Evolutionary conservation across 2,113 vertebrate genomes (phyloP).

Genomic region (Sander vitreus): DNA sequence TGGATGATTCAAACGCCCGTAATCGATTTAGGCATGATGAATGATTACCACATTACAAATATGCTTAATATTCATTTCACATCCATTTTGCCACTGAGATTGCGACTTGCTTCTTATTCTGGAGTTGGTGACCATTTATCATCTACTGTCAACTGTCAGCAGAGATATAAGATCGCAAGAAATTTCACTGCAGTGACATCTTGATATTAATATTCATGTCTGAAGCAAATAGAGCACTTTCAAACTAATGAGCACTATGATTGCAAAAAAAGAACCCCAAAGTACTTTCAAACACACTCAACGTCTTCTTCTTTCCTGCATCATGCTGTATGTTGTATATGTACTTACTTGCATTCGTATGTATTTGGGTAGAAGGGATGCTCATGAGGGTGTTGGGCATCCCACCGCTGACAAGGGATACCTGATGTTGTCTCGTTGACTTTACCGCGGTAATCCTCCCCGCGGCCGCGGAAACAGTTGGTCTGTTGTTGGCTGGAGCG

Average conservation of each 20-base stretch:
- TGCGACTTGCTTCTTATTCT: slow-evolving; percentile 31
- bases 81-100: slow-evolving; percentile 35
- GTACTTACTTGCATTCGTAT: slow-evolving; percentile 94
- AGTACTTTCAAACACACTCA: not conserved
- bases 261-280: not conserved
- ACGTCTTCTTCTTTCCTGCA: not conserved
- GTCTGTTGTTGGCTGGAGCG: slow-evolving; percentile 79
- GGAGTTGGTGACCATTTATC: slow-evolving; percentile 53
- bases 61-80: slow-evolving; percentile 53
- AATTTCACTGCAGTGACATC: slow-evolving; percentile 30
- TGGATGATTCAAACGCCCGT: slow-evolving; percentile 13
- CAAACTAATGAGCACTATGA: not conserved
- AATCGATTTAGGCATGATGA: slow-evolving; percentile 43
- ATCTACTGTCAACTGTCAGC: slow-evolving; percentile 54
- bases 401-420: slow-evolving; percentile 95
- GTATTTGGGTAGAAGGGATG: slow-evolving; percentile 92
- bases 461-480: slow-evolving; percentile 91
- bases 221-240: slow-evolving; percentile 22
- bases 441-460: slow-evolving; percentile 91
- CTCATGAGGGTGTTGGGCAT: slow-evolving; percentile 89
- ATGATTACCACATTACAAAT: slow-evolving; percentile 20
- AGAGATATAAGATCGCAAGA: slow-evolving; percentile 35
- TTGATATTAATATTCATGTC: slow-evolving; percentile 59
- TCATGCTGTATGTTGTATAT: not conserved
- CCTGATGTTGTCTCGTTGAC: slow-evolving; percentile 90